A percentile compares a stretch with the other conserved stretches of the same genome.
These are phyloP conservation scores for Silurus aristotelis DNA, from an alignment of 2,797 vertebrate genomes.

Conservation along the genomic window DNA sequence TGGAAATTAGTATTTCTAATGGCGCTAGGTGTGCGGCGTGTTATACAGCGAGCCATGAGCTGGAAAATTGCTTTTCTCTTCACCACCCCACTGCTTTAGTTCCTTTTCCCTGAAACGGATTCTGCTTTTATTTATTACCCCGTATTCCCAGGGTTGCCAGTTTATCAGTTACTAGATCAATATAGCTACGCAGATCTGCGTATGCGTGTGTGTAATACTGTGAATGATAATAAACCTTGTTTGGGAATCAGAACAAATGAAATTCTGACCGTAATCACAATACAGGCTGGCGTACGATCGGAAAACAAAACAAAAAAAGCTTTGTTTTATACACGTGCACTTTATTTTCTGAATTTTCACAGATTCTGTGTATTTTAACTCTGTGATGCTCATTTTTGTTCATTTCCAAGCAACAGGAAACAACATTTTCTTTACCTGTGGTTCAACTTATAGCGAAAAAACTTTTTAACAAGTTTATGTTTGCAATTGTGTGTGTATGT, in stretches of 20 bases:
- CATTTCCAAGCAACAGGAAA: not conserved
- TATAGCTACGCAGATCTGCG: not conserved
- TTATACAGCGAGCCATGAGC: constrained; percentile 16
- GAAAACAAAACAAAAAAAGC: not conserved
- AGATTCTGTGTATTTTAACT: not conserved
- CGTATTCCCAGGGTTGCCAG: not conserved
- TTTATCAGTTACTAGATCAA: constrained; percentile 29
- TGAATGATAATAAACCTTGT: constrained; percentile 5
- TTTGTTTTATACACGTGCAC: not conserved
- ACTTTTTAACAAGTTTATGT: not conserved
- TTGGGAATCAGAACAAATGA: not conserved
- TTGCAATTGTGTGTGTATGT: not conserved
- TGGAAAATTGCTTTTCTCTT: constrained; percentile 36
- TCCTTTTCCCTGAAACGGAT: not conserved
- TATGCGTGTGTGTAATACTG: not conserved
- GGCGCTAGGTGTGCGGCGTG: not conserved
- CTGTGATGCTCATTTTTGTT: not conserved
- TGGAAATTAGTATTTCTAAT: constrained; percentile 22
- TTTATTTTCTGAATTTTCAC: not conserved
- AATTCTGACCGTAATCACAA: not conserved
- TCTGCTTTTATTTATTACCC: constrained; percentile 18
- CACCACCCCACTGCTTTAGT: not conserved
- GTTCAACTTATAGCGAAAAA: not conserved
- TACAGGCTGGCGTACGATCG: not conserved
- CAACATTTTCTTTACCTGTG: not conserved